A percentile compares a stretch with the other conserved stretches of the same genome.
Evolutionary conservation across 2,888 invertebrate species (phyloP).

Genomic region (Terebella lapidaria): DNA sequence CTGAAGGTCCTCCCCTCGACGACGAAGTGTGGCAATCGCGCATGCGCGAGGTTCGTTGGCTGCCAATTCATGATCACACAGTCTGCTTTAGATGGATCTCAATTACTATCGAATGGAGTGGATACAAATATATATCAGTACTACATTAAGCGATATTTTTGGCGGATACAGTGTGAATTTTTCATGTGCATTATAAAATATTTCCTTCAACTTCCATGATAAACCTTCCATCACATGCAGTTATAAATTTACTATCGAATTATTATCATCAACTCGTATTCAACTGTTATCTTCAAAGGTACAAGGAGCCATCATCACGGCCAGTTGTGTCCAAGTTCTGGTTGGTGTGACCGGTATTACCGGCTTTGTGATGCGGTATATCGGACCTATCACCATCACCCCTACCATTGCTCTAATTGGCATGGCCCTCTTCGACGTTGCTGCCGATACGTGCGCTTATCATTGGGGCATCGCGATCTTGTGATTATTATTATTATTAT

Average conservation of each 20-base stretch:
- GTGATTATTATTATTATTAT: too few species aligned
- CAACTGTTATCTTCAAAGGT: too few species aligned
- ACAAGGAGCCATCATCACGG: not conserved
- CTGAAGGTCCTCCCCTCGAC: not conserved
- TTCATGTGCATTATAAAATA: not conserved
- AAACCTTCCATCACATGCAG: too few species aligned
- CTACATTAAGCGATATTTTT: too few species aligned
- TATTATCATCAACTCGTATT: too few species aligned
- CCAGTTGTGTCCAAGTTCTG: not conserved
- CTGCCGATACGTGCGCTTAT: not conserved
- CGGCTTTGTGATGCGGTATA: not conserved
- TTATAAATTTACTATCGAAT: too few species aligned
- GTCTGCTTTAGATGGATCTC: not conserved
- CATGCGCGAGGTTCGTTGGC: not conserved
- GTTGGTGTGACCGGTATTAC: not conserved
- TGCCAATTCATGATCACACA: not conserved
- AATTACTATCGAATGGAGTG: too few species aligned
- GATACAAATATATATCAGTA: too few species aligned
- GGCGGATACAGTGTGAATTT: not conserved
- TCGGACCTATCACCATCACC: not conserved
- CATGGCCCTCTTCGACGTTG: not conserved
- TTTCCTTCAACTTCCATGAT: too few species aligned
- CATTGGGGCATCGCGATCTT: slow-evolving; percentile 53
- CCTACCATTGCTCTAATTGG: not conserved
- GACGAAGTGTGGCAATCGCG: not conserved